Evolutionary conservation across 2,113 vertebrate species (phyloP).

Genomic region (Bombycilla garrulus): DNA sequence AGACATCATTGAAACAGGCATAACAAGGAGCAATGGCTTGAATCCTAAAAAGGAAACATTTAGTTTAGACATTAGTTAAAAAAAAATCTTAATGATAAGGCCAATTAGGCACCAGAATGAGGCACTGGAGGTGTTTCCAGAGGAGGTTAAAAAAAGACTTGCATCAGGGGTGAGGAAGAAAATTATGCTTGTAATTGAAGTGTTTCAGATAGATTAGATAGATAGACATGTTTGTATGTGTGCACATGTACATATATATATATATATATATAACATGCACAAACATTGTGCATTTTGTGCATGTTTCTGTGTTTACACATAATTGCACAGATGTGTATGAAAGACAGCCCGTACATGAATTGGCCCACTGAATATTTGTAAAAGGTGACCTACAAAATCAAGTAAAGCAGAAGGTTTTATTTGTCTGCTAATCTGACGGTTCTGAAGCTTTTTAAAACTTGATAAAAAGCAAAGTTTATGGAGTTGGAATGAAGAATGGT

Average conservation of each 20-base stretch:
- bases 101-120: constrained; percentile 49
- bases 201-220: not conserved
- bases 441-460: not conserved
- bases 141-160: constrained; percentile 13
- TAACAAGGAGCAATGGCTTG: constrained; percentile 51
- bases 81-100: constrained; percentile 49
- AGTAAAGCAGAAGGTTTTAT: not conserved
- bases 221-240: not conserved
- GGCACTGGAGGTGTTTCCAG: constrained; percentile 28
- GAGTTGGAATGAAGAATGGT: not conserved
- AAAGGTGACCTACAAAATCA: not conserved
- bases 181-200: not conserved
- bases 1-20: constrained; percentile 41
- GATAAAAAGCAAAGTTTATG: not conserved
- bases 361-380: not conserved
- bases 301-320: not conserved
- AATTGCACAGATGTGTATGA: not conserved
- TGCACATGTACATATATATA: too few species aligned
- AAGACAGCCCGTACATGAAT: not conserved
- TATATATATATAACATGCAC: not conserved
- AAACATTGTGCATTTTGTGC: not conserved
- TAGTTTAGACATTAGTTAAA: constrained; percentile 52
- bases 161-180: not conserved
- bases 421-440: not conserved
- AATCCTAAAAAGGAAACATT: constrained; percentile 60